phyloP scores from a whole-genome alignment of 2,888 invertebrate genomes.

The Cantharis flavilabris region DNA sequence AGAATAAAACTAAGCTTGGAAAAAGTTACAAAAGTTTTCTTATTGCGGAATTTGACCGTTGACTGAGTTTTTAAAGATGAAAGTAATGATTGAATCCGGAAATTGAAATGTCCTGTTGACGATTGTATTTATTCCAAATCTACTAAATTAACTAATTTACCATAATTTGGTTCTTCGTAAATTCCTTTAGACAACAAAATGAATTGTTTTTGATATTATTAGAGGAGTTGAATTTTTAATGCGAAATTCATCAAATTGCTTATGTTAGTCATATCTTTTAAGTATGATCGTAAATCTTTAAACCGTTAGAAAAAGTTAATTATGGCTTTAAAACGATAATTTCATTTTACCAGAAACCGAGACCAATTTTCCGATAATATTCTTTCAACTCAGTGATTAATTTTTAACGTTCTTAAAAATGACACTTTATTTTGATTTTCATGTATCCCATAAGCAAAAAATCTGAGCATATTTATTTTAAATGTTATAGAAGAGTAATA shows the following conservation, averaged over 20 bases:
- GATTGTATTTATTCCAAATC: conserved; percentile 9
- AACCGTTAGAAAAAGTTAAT: conserved; percentile 34
- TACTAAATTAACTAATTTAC: background rate
- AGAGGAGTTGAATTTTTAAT: background rate
- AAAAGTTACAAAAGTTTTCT: conserved; percentile 44
- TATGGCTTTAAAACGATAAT: conserved; percentile 37
- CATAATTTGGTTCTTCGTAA: background rate
- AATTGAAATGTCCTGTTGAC: conserved; percentile 41
- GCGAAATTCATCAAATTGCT: conserved; percentile 1
- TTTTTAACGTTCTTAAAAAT: conserved; percentile 32
- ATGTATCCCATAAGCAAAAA: conserved; percentile 19
- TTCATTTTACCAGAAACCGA: conserved; percentile 34
- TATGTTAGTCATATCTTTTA: conserved; percentile 7
- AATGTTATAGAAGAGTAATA: background rate
- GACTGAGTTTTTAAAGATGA: conserved; percentile 42
- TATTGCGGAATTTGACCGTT: conserved; percentile 43
- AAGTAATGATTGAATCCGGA: conserved; percentile 43
- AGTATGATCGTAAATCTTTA: conserved; percentile 32
- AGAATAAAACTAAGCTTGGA: conserved; percentile 43
- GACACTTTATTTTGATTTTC: conserved; percentile 26
- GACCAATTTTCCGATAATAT: conserved; percentile 37
- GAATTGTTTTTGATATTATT: background rate
- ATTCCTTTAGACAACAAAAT: background rate
- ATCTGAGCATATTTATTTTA: background rate
- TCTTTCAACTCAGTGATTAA: conserved; percentile 36